A percentile compares a stretch with the other conserved stretches of the same genome.
Conservation (phyloP, 2,888 invertebrate species). For the Hipparchia sbordonii region DNA sequence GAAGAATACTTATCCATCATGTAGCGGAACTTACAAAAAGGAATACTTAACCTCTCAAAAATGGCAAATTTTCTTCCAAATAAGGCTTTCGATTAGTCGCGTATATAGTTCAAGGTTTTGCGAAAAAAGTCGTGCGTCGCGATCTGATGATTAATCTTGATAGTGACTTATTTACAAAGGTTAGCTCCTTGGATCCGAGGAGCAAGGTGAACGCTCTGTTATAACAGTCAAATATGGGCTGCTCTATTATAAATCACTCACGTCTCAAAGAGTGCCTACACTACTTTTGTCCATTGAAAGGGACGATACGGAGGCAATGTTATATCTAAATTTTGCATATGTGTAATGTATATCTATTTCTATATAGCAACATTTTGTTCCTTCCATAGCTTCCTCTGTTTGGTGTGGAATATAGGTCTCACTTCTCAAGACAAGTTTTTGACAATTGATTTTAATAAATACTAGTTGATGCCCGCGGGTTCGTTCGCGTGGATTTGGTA, state of each 20-base stretch:
- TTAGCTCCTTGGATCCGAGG: conserved; percentile 43
- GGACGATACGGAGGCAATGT: not conserved
- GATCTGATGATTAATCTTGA: conserved; percentile 29
- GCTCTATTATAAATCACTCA: conserved; percentile 58
- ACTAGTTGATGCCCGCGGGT: too few relatives aligned
- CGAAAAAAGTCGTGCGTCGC: conserved; percentile 31
- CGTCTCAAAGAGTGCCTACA: conserved; percentile 51
- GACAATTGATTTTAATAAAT: too few relatives aligned
- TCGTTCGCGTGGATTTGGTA: too few relatives aligned
- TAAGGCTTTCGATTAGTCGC: conserved; percentile 11
- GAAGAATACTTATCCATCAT: too few relatives aligned
- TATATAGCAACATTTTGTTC: not conserved
- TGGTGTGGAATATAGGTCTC: too few relatives aligned
- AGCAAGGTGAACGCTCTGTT: conserved; percentile 49
- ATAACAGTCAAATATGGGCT: conserved; percentile 47
- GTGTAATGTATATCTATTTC: not conserved
- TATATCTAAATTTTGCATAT: not conserved
- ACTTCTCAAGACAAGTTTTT: too few relatives aligned
- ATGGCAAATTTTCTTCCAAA: too few relatives aligned
- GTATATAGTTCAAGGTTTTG: conserved; percentile 36
- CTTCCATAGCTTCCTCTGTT: too few relatives aligned
- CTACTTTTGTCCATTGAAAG: not conserved
- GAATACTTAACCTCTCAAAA: too few relatives aligned
- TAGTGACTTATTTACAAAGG: conserved; percentile 32
- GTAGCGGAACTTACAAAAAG: too few relatives aligned